Percentiles rank a stretch among this genome's conserved stretches.
phyloP scores from a whole-genome alignment of 2,888 invertebrate species.

The Synergus japonicus region DNA sequence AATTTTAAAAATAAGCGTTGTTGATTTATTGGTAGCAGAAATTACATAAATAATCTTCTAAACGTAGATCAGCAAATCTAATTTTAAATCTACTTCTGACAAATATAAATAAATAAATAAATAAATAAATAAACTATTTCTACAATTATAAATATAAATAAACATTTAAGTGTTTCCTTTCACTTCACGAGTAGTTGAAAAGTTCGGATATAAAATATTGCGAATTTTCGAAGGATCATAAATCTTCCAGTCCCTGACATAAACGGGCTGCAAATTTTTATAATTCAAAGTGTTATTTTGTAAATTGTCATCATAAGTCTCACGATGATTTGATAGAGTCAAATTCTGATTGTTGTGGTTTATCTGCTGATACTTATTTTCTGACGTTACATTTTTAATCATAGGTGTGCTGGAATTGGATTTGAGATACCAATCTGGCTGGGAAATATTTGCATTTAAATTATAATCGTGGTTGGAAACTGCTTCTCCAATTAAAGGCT shows the following conservation, averaged over 20 bases:
- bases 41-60: conserved; percentile 28
- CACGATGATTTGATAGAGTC: not conserved
- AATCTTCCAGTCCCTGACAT: conserved; percentile 61
- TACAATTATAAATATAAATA: conserved; percentile 26
- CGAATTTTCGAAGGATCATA: conserved; percentile 55
- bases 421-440: not conserved
- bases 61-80: not conserved
- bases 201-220: conserved; percentile 45
- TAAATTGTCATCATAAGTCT: not conserved
- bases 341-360: not conserved
- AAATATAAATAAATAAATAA: not conserved
- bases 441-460: not conserved
- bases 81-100: not conserved
- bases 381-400: not conserved
- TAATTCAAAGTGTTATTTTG: conserved; percentile 28
- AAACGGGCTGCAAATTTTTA: conserved; percentile 45
- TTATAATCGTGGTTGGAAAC: not conserved
- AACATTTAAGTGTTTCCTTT: conserved; percentile 16
- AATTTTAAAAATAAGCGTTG: not conserved
- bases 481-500: conserved; percentile 7
- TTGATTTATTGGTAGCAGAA: conserved; percentile 6
- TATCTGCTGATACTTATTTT: not conserved
- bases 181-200: conserved; percentile 6
- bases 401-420: not conserved
- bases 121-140: not conserved